A percentile compares a stretch with the other conserved stretches of the same genome.
Conservation (phyloP, 2,113 vertebrate genomes). For the Dipodomys merriami region DNA sequence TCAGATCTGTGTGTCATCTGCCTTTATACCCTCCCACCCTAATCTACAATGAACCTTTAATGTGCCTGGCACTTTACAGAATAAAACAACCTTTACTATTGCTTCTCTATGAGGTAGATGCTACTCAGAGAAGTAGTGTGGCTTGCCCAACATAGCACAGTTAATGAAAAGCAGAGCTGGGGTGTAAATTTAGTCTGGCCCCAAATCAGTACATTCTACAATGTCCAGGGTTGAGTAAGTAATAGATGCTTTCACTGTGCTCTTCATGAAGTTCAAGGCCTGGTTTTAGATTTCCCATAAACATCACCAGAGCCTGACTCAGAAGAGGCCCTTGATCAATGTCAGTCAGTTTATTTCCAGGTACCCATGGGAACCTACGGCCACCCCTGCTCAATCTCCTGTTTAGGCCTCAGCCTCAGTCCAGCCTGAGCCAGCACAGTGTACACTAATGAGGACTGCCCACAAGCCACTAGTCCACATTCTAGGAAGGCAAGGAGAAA, state of each 20-base stretch:
- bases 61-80: background rate
- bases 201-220: background rate
- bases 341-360: background rate
- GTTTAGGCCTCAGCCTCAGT: background rate
- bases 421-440: background rate
- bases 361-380: background rate
- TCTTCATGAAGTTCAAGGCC: conserved; percentile 13
- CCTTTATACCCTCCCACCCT: background rate
- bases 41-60: background rate
- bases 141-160: background rate
- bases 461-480: background rate
- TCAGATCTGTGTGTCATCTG: background rate
- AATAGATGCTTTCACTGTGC: background rate
- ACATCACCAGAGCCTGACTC: background rate
- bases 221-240: background rate
- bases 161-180: background rate
- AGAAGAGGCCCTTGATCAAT: background rate
- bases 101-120: background rate
- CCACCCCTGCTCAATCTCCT: background rate
- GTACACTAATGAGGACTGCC: background rate
- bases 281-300: conserved; percentile 23
- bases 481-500: background rate
- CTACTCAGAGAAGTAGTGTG: background rate
- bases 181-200: background rate
- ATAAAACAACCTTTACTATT: background rate